Evolutionary conservation across 2,888 invertebrate species (phyloP).

Genomic region (Lepidochrysops patricia): DNA sequence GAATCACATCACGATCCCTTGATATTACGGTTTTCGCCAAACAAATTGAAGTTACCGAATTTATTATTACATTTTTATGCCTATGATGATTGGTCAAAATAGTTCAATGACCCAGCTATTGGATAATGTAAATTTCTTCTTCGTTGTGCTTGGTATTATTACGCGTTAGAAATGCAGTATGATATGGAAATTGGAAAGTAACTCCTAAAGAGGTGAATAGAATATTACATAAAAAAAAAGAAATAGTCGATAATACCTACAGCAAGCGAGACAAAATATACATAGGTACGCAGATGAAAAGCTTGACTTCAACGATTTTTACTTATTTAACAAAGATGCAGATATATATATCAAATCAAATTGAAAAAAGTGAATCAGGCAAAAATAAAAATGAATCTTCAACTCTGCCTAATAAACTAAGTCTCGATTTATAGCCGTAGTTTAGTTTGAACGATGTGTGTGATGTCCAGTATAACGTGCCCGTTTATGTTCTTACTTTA

Average conservation of each 20-base stretch:
- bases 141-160: background rate
- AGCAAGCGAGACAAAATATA: too few relatives aligned
- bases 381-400: too few relatives aligned
- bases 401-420: too few relatives aligned
- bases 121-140: background rate
- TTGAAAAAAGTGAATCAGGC: too few relatives aligned
- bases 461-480: background rate
- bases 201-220: too few relatives aligned
- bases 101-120: background rate
- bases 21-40: constrained; percentile 15
- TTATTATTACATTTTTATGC: constrained; percentile 4
- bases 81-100: background rate
- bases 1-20: constrained; percentile 20
- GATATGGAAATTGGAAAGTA: background rate
- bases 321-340: too few relatives aligned
- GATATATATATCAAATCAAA: too few relatives aligned
- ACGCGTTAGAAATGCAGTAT: background rate
- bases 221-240: too few relatives aligned
- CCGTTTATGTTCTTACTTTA: background rate
- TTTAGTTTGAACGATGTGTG: background rate
- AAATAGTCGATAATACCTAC: too few relatives aligned
- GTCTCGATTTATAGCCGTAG: background rate
- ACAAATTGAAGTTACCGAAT: constrained; percentile 14
- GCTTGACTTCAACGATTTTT: too few relatives aligned
- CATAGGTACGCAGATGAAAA: too few relatives aligned